Evolutionary conservation across 1,140 invertebrate genomes (phyloP).

Genomic region (Brachionus paranguensis): DNA sequence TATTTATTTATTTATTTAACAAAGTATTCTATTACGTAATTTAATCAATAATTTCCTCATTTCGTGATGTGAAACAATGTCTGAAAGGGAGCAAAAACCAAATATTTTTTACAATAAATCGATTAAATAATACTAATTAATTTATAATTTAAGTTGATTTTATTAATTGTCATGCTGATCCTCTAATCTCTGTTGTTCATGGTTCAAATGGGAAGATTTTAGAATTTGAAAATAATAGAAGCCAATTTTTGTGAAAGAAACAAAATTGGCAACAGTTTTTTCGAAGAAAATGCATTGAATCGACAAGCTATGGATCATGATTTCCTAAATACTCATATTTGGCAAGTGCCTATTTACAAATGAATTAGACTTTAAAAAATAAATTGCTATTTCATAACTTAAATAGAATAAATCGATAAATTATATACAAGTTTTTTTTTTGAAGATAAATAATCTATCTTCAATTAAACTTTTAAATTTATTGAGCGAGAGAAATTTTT

Average conservation of each 20-base stretch:
- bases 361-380: background rate
- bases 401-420: background rate
- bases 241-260: background rate
- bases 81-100: background rate
- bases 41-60: constrained; percentile 1
- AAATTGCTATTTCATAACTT: background rate
- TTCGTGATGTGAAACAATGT: background rate
- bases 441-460: background rate
- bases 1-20: background rate
- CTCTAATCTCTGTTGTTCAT: background rate
- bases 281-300: background rate
- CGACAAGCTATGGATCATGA: background rate
- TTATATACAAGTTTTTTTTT: background rate
- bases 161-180: background rate
- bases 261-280: background rate
- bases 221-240: background rate
- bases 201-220: background rate
- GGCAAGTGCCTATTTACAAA: background rate
- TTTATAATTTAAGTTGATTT: background rate
- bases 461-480: background rate
- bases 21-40: background rate
- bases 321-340: background rate
- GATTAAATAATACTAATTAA: background rate
- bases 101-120: background rate
- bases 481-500: background rate